phyloP scores from a whole-genome alignment of 2,797 vertebrate species.

The Crenichthys baileyi region DNA sequence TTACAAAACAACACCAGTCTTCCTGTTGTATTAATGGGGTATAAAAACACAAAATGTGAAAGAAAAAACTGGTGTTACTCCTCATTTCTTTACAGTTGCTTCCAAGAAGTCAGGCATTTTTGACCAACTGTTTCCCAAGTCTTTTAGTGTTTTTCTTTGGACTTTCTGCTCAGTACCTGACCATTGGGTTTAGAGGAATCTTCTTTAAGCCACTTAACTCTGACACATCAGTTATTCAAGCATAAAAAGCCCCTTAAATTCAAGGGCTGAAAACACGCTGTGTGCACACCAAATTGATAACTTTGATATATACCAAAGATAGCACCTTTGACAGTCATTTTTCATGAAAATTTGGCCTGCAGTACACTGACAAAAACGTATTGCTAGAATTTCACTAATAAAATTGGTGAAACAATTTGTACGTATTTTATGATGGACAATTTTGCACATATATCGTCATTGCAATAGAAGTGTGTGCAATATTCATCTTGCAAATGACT shows the following conservation, averaged over 20 bases:
- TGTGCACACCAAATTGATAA: neutral
- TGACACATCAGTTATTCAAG: no score
- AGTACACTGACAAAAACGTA: neutral
- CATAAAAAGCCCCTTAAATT: no score
- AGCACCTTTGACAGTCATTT: neutral
- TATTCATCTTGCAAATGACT: no score
- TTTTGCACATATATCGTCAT: no score
- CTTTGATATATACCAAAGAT: neutral
- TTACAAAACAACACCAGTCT: neutral
- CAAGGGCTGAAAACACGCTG: neutral
- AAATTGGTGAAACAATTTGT: no score
- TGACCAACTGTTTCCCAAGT: neutral
- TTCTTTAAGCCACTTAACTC: no score
- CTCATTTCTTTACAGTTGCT: neutral
- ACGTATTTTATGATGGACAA: no score
- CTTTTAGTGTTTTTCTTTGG: neutral
- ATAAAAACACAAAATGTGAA: neutral
- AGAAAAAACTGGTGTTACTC: neutral
- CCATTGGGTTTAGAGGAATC: neutral
- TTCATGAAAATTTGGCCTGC: neutral
- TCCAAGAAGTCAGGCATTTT: neutral
- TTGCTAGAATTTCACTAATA: neutral
- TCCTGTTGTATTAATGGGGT: neutral
- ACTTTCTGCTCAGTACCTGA: neutral
- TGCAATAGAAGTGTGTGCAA: no score